Percentiles rank a stretch among this genome's conserved stretches.
Evolutionary conservation across 1,140 invertebrate species (phyloP).

Genomic region (Ostrea denselamellosa): DNA sequence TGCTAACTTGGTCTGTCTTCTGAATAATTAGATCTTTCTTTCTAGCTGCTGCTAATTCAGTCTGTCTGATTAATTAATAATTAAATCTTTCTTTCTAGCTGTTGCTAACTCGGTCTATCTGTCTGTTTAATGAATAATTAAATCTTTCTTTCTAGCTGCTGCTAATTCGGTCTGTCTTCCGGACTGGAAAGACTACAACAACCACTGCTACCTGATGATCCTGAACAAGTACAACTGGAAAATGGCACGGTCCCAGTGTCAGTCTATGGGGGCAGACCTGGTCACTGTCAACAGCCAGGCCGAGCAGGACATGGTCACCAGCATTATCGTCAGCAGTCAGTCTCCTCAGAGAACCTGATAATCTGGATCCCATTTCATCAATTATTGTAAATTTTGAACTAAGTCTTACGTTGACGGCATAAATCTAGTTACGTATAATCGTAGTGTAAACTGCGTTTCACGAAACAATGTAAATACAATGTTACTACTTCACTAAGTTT

Average conservation of each 20-base stretch:
- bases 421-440: no score
- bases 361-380: not conserved
- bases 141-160: constrained; percentile 51
- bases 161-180: constrained; percentile 60
- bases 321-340: constrained; percentile 52
- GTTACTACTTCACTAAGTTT: no score
- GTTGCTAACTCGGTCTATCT: not conserved
- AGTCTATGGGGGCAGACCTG: constrained; percentile 62
- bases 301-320: constrained; percentile 66
- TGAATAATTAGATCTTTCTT: no score
- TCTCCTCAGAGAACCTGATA: not conserved
- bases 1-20: not conserved
- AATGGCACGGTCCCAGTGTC: constrained; percentile 63
- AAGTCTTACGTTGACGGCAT: no score
- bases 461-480: no score
- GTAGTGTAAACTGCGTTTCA: no score
- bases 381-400: not conserved
- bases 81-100: no score
- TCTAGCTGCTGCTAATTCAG: no score
- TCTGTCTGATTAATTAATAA: no score
- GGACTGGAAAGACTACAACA: constrained; percentile 60
- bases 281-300: constrained; percentile 64
- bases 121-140: no score
- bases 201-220: constrained; percentile 65
- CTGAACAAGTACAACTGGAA: constrained; percentile 59